Evolutionary conservation across 1,140 invertebrate species (phyloP).

Genomic region (Babylonia areolata): DNA sequence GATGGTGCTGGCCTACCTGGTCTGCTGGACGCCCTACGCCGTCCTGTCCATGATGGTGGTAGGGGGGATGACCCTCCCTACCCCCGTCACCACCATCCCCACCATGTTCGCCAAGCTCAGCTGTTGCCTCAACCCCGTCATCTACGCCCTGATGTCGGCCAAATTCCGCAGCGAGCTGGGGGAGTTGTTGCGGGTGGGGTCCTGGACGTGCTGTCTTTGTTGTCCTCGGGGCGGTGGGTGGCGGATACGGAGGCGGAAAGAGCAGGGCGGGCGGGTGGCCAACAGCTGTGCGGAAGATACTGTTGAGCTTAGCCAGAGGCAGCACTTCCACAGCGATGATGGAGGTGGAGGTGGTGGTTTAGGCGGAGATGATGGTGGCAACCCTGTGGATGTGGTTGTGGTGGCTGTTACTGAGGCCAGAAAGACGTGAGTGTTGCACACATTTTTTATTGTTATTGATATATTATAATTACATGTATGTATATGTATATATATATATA

Average conservation of each 20-base stretch:
- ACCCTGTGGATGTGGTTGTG: no score
- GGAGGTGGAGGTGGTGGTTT: no score
- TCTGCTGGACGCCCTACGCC: conserved; percentile 40
- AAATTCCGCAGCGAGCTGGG: conserved; percentile 23
- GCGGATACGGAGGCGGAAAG: no score
- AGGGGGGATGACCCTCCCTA: not conserved
- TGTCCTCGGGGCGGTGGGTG: not conserved
- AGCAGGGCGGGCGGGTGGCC: not conserved
- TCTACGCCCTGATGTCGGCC: conserved; percentile 37
- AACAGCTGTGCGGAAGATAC: no score
- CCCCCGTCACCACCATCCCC: conserved; percentile 20
- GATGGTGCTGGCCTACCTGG: conserved; percentile 26
- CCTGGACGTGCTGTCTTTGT: not conserved
- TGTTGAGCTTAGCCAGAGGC: conserved; percentile 13
- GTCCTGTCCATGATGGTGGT: conserved; percentile 22
- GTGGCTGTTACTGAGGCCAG: no score
- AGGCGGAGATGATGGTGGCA: no score
- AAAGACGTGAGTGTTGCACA: no score
- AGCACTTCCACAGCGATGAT: not conserved
- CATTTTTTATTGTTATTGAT: no score
- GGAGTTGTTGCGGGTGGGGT: no score
- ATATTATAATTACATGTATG: no score
- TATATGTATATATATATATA: no score
- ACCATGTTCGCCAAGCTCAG: conserved; percentile 44
- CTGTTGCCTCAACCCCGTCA: conserved; percentile 42